A percentile compares a stretch with the other conserved stretches of the same genome.
phyloP scores from a whole-genome alignment of 2,113 vertebrate genomes.

The Zosterops hypoxanthus region DNA sequence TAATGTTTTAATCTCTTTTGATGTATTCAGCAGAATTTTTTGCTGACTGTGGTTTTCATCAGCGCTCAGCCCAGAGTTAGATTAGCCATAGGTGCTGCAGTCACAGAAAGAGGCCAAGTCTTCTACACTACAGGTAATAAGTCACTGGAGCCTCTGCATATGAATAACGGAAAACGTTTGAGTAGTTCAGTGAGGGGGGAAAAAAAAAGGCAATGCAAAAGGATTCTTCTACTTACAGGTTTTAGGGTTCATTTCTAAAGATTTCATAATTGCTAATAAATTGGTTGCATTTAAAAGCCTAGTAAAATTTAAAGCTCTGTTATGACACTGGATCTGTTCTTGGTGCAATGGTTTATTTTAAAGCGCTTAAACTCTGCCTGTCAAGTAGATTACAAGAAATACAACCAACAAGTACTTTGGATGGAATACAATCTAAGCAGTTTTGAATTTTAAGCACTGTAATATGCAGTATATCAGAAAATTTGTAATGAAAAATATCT shows the following conservation, averaged over 20 bases:
- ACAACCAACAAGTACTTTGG: not conserved
- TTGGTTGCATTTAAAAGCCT: conserved; percentile 50
- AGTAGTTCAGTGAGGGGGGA: not conserved
- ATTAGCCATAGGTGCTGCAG: not conserved
- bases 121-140: not conserved
- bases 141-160: not conserved
- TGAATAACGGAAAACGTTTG: conserved; percentile 7
- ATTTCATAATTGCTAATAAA: conserved; percentile 45
- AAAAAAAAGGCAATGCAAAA: not conserved
- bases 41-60: not conserved
- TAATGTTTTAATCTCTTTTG: not conserved
- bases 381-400: conserved; percentile 61
- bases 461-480: not conserved
- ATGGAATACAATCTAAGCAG: not conserved
- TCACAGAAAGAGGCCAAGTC: not conserved
- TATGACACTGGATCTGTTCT: conserved; percentile 13
- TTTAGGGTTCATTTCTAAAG: conserved; percentile 30
- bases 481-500: conserved; percentile 9
- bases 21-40: not conserved
- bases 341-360: conserved; percentile 49
- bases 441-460: not conserved
- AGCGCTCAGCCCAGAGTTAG: not conserved
- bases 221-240: not conserved
- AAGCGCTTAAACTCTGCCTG: conserved; percentile 49
- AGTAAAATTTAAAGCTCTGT: conserved; percentile 47